phyloP scores from a whole-genome alignment of 2,113 vertebrate species.

The Tapirus terrestris region DNA sequence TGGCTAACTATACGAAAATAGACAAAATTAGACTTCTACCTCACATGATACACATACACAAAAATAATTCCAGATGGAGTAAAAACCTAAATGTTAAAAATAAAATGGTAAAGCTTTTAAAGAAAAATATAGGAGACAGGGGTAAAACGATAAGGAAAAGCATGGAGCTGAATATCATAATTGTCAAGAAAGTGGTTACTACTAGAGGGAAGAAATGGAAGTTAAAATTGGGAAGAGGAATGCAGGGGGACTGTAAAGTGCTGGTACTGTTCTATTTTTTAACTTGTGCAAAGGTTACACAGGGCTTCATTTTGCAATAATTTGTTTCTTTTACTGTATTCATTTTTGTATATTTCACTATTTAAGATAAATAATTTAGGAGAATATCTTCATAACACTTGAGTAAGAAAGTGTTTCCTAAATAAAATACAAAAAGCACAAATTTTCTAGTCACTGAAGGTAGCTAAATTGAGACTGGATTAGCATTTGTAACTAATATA shows the following conservation, averaged over 20 bases:
- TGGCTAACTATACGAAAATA: neutral
- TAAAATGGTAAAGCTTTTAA: neutral
- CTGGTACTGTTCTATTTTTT: neutral
- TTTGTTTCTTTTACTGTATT: neutral
- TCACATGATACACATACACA: neutral
- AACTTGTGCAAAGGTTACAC: neutral
- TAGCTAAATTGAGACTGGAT: neutral
- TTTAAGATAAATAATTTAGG: neutral
- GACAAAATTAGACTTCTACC: neutral
- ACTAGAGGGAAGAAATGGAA: neutral
- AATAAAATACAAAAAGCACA: slow-evolving; percentile 11
- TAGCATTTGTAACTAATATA: neutral
- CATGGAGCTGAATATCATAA: neutral
- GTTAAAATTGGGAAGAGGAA: neutral
- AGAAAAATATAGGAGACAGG: neutral
- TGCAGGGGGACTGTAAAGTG: neutral
- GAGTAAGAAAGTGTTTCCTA: neutral
- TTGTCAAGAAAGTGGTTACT: neutral
- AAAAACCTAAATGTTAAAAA: neutral
- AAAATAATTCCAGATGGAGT: neutral
- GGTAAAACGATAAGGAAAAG: slow-evolving; percentile 18
- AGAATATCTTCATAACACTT: neutral
- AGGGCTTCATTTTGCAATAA: neutral
- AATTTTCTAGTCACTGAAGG: neutral
- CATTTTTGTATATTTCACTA: neutral